Percentiles rank a stretch among this genome's conserved stretches.
Conservation (phyloP, 2,113 vertebrate genomes). For the Delphinus delphis region DNA sequence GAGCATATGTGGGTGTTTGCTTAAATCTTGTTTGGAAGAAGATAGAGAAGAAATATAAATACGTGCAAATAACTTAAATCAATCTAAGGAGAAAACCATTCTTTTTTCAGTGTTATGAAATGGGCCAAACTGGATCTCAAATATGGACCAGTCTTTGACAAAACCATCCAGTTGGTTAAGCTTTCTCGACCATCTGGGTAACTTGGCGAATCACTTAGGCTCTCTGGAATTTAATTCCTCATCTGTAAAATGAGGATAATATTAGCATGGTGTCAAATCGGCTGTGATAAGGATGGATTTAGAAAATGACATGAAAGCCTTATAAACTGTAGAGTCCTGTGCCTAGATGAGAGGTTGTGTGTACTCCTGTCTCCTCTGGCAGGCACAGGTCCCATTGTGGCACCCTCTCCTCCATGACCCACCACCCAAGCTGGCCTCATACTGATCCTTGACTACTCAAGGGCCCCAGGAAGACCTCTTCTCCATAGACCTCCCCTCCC, state of each 20-base stretch:
- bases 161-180: not conserved
- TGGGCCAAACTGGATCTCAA: not conserved
- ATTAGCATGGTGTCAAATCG: not conserved
- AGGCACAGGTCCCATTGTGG: not conserved
- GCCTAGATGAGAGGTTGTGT: not conserved
- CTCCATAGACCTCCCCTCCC: not conserved
- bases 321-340: not conserved
- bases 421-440: not conserved
- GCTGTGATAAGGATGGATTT: not conserved
- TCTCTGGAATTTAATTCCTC: not conserved
- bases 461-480: not conserved
- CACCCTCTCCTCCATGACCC: not conserved
- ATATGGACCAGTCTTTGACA: not conserved
- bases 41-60: conserved; percentile 5
- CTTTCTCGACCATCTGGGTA: not conserved
- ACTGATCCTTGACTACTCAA: not conserved
- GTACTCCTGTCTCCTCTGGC: not conserved
- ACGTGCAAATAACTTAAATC: conserved; percentile 12
- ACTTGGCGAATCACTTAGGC: not conserved
- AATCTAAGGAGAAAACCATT: not conserved
- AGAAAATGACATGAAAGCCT: not conserved
- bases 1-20: not conserved
- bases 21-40: conserved; percentile 39
- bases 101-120: not conserved
- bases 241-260: not conserved